Base-by-base conservation (phyloP, 2,888 invertebrate species). In the Zaprionus lineosus region DNA sequence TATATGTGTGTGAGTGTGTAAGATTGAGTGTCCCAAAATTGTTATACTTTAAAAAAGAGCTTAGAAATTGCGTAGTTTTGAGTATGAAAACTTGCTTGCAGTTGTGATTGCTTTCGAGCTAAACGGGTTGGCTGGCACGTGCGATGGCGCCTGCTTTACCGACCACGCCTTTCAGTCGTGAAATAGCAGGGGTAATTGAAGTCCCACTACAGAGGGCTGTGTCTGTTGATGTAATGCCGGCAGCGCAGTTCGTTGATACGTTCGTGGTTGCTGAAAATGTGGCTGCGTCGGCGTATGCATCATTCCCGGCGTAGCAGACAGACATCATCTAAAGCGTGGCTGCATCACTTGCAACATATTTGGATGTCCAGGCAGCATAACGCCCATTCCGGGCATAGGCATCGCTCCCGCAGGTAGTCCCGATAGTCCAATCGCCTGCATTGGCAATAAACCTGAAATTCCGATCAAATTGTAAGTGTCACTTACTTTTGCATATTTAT, bases 311-410 rank as follows among this genome's bases (percentile, higher is more conserved):
- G 91, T 93, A 92, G 51, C 59, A 15, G 84, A 59, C 73, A 86
- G 68, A 91, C 93, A 94, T 95, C 95, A 96, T 93, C 96, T 95
- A 92, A 93, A 96, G 91, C 96, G 94, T 78, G 95, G 96, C 91
- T 94, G 95, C 95, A 96, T 95, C 91, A 92, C 91, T 83, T 91
- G 91, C 86, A 92, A 86, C 91, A 92, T 91, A 11, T 84, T 79
- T 15, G 88, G 90, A 66, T 89, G 90, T 19, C 89, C 90, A 3
- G 88, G 90, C 89, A 92, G 87, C 91, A 92, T 90, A 51, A 92
- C 91, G 86, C 90, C 88, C 90, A 91, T 89, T 65, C 89, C 89
- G 16, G 88, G 89, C 71, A 87, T 88, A 0, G 70, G 74, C 87
- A 90, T 84, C 36, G 87, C 88, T n/a, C 74, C 73, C 4, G 84